Evolutionary conservation across 2,888 invertebrate species (phyloP), one percentile per base, ranked within the genome.

Genomic region (Philereme vetulata): DNA sequence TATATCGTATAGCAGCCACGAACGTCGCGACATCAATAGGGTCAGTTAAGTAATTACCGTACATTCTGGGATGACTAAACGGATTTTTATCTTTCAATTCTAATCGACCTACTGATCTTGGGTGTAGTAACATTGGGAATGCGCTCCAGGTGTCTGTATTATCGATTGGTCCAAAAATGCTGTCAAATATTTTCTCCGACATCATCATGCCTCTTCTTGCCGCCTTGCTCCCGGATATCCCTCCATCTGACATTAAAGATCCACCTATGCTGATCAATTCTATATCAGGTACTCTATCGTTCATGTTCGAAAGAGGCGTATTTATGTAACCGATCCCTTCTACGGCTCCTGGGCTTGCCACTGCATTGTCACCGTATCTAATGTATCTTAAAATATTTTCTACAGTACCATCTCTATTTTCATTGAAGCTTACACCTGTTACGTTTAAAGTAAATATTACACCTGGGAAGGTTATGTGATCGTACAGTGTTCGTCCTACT

Each of bases 101-200:
- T 10, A 97, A 80, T 57, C 88, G 86, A 0, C 96, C 96, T n/a
- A 93, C 91, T 36, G 95, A 95, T 72, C 93, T 94, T 0, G 96
- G 95, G 51, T 95, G 92, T 84, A 96, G 72, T 2, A 95, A 78
- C 92, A 94, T 93, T 2, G 95, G 94, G 54, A 94, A 93, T 50
- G 94, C 88, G 76, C 91, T 93, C 81, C 94, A 95, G 0, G 93
- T 85, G 43, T 94, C 84, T 3, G 71, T 81, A 47, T 77, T 75
- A 49, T 86, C 86, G 21, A 87, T 86, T 36, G 87, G 75, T 0
- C 88, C 88, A 67, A 85, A 93, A 47, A 92, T 90, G 46, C 72
- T 77, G 5, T 90, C 71, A 58, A 88, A 92, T 52, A 92, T 81
- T 47, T 89, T 79, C 4, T 91, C 83, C 36, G 86, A 81, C 0